Conservation (phyloP, 2,113 vertebrate genomes). For the Brachypteracias leptosomus region DNA sequence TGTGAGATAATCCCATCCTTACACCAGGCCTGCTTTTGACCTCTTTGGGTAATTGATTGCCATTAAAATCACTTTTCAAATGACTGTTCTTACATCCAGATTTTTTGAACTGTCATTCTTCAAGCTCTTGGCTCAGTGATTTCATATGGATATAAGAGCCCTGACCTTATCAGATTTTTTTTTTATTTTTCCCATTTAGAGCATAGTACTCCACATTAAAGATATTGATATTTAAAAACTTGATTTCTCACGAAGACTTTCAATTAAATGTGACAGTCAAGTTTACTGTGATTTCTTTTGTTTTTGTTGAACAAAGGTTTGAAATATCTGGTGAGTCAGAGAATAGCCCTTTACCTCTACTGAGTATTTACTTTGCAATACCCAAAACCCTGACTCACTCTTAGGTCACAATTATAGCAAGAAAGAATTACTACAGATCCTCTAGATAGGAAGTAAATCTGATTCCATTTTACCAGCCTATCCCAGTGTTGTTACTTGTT, state of each 20-base stretch:
- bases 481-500: not conserved
- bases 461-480: not conserved
- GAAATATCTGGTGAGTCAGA: not conserved
- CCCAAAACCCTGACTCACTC: not conserved
- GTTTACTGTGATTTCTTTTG: not conserved
- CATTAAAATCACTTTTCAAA: slow-evolving; percentile 15
- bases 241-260: not conserved
- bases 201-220: not conserved
- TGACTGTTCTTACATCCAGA: not conserved
- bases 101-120: not conserved
- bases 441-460: not conserved
- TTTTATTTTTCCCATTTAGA: not conserved
- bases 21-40: not conserved
- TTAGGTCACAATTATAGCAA: not conserved
- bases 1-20: not conserved
- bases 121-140: not conserved
- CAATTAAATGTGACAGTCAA: not conserved
- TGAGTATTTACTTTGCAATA: not conserved
- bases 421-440: not conserved
- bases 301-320: not conserved
- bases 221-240: not conserved
- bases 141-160: not conserved
- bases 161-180: not conserved
- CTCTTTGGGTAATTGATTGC: not conserved
- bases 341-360: not conserved